Evolutionary conservation across 1,140 invertebrate genomes (phyloP).

Genomic region (Brachionus paranguensis): DNA sequence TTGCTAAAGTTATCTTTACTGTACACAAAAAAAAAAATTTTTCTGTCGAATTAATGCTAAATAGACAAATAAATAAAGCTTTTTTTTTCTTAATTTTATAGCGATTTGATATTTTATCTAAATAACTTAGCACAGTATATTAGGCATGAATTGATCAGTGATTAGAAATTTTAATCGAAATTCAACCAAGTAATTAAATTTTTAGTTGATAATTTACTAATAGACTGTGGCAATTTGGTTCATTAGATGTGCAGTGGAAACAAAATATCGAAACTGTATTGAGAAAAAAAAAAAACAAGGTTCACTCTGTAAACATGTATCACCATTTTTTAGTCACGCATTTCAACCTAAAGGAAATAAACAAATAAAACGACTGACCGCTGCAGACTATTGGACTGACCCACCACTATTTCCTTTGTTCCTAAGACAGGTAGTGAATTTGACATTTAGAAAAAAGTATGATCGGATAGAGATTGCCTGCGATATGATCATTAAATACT

Average conservation of each 20-base stretch:
- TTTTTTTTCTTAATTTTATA: not conserved
- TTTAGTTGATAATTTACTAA: not conserved
- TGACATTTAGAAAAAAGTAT: not conserved
- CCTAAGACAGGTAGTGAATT: not conserved
- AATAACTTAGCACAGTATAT: not conserved
- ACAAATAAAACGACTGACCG: not conserved
- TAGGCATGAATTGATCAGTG: not conserved
- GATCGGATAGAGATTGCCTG: constrained; percentile 1
- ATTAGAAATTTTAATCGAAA: not conserved
- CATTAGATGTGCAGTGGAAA: not conserved
- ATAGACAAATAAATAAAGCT: not conserved
- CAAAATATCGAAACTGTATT: too few species aligned
- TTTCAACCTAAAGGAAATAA: not conserved
- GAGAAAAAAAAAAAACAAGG: not conserved
- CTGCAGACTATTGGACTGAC: not conserved
- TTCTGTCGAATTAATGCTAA: not conserved
- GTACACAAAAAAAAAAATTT: not conserved
- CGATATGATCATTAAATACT: not conserved
- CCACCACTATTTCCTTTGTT: not conserved
- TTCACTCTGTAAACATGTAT: not conserved
- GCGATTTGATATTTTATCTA: not conserved
- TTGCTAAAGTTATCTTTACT: not conserved
- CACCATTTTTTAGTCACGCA: not conserved
- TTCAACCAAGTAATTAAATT: not conserved
- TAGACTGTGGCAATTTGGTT: not conserved